phyloP scores from a whole-genome alignment of 2,113 vertebrate genomes.

The Formicarius rufipectus region DNA sequence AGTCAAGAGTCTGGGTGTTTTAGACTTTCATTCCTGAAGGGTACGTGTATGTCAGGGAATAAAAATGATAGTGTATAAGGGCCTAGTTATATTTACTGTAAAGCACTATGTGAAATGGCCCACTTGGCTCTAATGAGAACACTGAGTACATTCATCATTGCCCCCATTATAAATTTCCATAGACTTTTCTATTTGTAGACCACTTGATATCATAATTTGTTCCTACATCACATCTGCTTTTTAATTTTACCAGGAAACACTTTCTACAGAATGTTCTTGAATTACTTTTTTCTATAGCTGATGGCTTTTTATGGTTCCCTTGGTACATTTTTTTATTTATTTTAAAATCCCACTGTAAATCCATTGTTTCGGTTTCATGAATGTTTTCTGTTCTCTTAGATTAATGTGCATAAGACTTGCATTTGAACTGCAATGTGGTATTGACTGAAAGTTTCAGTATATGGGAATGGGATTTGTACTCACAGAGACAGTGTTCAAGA shows the following conservation, averaged over 20 bases:
- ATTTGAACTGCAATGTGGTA: background rate
- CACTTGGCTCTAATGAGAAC: conserved; percentile 22
- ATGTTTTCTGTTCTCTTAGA: background rate
- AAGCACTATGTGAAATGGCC: conserved; percentile 24
- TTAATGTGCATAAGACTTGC: background rate
- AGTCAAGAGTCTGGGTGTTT: background rate
- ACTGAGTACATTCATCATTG: conserved; percentile 29
- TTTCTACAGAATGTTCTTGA: background rate
- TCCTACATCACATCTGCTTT: background rate
- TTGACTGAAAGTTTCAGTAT: background rate
- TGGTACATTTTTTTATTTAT: background rate
- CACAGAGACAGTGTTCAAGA: background rate
- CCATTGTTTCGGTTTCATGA: background rate
- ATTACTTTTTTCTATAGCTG: background rate
- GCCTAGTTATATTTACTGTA: conserved; percentile 38
- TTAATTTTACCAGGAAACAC: background rate
- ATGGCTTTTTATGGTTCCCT: background rate
- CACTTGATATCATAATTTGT: conserved; percentile 9
- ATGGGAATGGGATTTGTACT: background rate
- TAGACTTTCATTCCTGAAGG: background rate
- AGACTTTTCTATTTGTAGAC: conserved; percentile 25
- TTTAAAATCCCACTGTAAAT: background rate
- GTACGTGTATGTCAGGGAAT: background rate
- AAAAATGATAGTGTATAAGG: background rate
- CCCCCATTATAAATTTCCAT: conserved; percentile 19